Conservation (phyloP, 2,888 invertebrate species). For the Agapostemon virescens region DNA sequence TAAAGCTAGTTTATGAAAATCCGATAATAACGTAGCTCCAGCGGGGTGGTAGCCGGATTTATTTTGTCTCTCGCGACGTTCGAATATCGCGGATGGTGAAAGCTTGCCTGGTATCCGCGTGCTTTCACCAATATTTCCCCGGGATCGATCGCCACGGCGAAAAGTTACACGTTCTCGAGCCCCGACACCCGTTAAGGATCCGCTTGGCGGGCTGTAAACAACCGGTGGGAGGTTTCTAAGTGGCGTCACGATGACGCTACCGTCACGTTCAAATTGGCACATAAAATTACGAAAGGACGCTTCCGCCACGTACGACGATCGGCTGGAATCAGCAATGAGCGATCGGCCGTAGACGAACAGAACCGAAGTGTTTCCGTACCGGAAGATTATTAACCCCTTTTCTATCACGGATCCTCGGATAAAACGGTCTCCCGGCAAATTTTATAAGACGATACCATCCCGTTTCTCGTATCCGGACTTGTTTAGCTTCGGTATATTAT, state of each 20-base stretch:
- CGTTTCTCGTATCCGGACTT: not conserved
- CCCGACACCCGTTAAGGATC: slow-evolving; percentile 31
- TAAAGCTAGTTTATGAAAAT: slow-evolving; percentile 72
- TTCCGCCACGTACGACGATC: slow-evolving; percentile 46
- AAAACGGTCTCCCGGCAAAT: not conserved
- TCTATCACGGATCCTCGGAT: not conserved
- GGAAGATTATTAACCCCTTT: not conserved
- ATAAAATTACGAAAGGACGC: slow-evolving; percentile 56
- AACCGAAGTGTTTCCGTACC: not conserved
- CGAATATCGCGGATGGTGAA: not conserved
- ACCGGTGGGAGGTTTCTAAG: slow-evolving; percentile 48
- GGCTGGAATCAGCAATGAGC: slow-evolving; percentile 39
- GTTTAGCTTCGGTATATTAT: not conserved
- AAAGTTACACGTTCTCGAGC: slow-evolving; percentile 40
- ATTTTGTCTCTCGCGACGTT: slow-evolving; percentile 44
- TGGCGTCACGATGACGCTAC: slow-evolving; percentile 55
- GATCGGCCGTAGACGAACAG: not conserved
- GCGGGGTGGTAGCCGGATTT: slow-evolving; percentile 28
- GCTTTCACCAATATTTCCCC: slow-evolving; percentile 21
- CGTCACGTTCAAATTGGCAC: slow-evolving; percentile 60
- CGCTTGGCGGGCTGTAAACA: slow-evolving; percentile 51
- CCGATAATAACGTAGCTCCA: slow-evolving; percentile 67
- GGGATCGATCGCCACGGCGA: slow-evolving; percentile 27
- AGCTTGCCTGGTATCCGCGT: not conserved
- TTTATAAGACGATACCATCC: not conserved